Conservation (phyloP, 2,113 vertebrate species). For the Halcyon senegalensis region DNA sequence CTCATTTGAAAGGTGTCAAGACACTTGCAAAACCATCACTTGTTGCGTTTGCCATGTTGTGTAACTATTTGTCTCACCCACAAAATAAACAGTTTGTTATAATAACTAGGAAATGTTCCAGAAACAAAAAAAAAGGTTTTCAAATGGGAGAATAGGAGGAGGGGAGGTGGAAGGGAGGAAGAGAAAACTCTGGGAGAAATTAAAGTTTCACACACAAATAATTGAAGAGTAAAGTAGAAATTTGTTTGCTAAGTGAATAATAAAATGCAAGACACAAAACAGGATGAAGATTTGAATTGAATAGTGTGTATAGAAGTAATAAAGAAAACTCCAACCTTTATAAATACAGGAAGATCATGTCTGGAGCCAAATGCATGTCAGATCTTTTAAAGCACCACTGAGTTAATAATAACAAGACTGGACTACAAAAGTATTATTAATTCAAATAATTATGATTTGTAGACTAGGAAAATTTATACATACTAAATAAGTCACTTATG, state of each 20-base stretch:
- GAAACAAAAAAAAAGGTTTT: neutral
- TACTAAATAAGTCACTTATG: neutral
- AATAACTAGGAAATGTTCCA: neutral
- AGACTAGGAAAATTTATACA: neutral
- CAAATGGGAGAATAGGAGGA: neutral
- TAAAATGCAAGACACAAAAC: neutral
- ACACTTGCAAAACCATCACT: neutral
- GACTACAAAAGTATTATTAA: neutral
- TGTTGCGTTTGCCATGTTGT: neutral
- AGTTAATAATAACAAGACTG: neutral
- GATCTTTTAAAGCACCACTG: neutral
- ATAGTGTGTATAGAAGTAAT: neutral
- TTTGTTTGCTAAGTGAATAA: neutral
- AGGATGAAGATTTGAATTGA: neutral
- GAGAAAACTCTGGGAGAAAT: neutral
- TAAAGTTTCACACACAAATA: neutral
- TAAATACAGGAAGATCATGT: fast-evolving
- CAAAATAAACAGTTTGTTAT: neutral
- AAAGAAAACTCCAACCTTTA: neutral
- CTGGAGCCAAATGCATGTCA: neutral
- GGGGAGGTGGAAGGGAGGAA: neutral
- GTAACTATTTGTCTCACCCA: neutral
- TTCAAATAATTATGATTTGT: neutral
- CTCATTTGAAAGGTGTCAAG: neutral
- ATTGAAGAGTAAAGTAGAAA: neutral